Conservation (phyloP, 30 jellyfish, hydroid and myxozoan species). For the Hydractinia symbiolongicarpus region DNA sequence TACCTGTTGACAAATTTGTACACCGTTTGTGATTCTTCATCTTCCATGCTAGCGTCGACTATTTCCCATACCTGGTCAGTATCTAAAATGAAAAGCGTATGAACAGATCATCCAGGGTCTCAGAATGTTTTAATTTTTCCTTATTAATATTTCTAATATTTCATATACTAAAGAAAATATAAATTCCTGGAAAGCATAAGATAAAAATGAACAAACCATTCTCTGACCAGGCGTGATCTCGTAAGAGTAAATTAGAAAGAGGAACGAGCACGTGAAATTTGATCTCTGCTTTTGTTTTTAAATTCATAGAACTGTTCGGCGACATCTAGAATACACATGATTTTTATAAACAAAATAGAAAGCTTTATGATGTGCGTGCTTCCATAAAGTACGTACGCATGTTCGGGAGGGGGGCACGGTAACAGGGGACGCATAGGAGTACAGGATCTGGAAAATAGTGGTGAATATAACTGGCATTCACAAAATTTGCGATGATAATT, state of each 20-base stretch:
- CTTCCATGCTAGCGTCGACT: slow-evolving; percentile 69
- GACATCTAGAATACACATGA: slow-evolving; percentile 5
- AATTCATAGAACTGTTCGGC: slow-evolving; percentile 58
- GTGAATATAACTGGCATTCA: too few relatives aligned
- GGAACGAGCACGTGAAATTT: slow-evolving; percentile 61
- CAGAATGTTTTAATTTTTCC: too few relatives aligned
- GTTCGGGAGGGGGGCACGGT: too few relatives aligned
- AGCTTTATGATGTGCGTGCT: neutral
- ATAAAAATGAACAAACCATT: slow-evolving; percentile 42
- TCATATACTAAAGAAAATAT: too few relatives aligned
- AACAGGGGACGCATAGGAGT: too few relatives aligned
- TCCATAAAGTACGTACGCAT: neutral
- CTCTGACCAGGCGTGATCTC: slow-evolving; percentile 97
- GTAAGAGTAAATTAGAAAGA: slow-evolving; percentile 47
- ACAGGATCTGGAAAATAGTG: too few relatives aligned
- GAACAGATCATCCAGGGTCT: too few relatives aligned
- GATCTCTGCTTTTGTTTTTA: slow-evolving; percentile 58
- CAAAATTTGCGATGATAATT: too few relatives aligned
- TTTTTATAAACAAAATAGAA: slow-evolving; percentile 9
- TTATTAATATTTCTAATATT: too few relatives aligned
- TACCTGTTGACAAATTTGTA: slow-evolving; percentile 82
- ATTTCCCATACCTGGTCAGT: slow-evolving; percentile 89
- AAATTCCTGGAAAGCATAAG: too few relatives aligned
- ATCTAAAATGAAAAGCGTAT: slow-evolving; percentile 24
- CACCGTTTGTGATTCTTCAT: slow-evolving; percentile 59